Evolutionary conservation across 1,140 invertebrate species (phyloP).

Genomic region (Pygmarrhopalites habei): DNA sequence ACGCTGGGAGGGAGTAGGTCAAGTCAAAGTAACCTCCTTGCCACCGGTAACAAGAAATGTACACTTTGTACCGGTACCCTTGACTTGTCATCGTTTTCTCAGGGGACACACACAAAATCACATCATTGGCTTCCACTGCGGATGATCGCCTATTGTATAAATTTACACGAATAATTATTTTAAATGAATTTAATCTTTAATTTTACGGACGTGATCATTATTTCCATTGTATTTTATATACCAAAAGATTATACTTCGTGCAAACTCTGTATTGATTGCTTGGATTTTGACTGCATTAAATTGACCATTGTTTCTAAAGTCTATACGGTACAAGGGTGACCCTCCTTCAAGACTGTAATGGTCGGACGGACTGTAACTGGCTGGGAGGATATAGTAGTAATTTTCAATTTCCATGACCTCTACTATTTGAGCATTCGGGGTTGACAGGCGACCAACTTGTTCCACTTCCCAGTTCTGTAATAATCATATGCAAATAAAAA

Average conservation of each 20-base stretch:
- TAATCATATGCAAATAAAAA: no score
- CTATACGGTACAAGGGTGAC: conserved; percentile 22
- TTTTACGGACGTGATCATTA: background rate
- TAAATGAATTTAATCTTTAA: background rate
- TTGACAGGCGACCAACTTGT: conserved; percentile 5
- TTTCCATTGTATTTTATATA: conserved; percentile 1
- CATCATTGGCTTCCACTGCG: conserved; percentile 38
- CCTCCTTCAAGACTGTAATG: conserved; percentile 16
- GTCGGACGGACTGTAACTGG: background rate
- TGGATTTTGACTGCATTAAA: conserved; percentile 12
- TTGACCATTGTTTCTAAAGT: background rate
- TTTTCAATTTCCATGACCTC: conserved; percentile 14
- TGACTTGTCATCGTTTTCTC: conserved; percentile 22
- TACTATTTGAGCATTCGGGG: conserved; percentile 2
- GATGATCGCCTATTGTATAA: conserved; percentile 13
- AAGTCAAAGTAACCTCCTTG: conserved; percentile 49
- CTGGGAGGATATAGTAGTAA: conserved; percentile 12
- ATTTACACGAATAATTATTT: background rate
- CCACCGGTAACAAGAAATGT: conserved; percentile 45
- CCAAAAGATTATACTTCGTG: conserved; percentile 19
- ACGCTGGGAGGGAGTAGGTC: conserved; percentile 43
- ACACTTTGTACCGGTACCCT: conserved; percentile 31
- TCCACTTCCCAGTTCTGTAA: conserved; percentile 13
- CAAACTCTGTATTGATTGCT: conserved; percentile 20
- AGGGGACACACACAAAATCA: conserved; percentile 41